Evolutionary conservation across 2,888 invertebrate species (phyloP).

Genomic region (Endomychus coccineus): DNA sequence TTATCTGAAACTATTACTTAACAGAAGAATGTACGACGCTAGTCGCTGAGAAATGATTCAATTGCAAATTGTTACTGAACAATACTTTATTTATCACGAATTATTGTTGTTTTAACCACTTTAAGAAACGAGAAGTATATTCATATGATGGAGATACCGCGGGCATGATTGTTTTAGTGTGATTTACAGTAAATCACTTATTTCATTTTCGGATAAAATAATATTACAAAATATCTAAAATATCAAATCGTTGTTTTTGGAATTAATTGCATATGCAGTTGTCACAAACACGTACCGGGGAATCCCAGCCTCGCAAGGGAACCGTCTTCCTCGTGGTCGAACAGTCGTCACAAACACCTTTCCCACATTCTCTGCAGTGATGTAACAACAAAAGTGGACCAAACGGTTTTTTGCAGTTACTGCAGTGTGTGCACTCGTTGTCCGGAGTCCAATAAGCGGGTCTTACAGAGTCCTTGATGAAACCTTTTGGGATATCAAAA

Average conservation of each 20-base stretch:
- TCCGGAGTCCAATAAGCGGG: constrained; percentile 79
- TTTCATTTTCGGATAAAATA: too few relatives aligned
- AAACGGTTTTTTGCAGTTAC: constrained; percentile 57
- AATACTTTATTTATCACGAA: too few relatives aligned
- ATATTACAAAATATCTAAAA: too few relatives aligned
- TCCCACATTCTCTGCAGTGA: constrained; percentile 66
- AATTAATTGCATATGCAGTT: constrained; percentile 44
- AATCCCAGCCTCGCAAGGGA: constrained; percentile 64
- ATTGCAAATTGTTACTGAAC: too few relatives aligned
- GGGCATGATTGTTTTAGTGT: too few relatives aligned
- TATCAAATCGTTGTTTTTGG: background rate
- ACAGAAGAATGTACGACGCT: too few relatives aligned
- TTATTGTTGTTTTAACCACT: too few relatives aligned
- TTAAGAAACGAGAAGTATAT: too few relatives aligned
- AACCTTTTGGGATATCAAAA: constrained; percentile 66
- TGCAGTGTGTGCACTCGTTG: constrained; percentile 57
- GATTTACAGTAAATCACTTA: too few relatives aligned
- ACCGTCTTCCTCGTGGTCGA: constrained; percentile 57
- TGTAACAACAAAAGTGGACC: constrained; percentile 49
- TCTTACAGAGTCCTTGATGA: constrained; percentile 67
- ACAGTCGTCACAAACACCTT: constrained; percentile 59
- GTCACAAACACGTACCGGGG: constrained; percentile 69
- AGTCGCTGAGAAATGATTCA: too few relatives aligned
- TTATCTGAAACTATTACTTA: too few relatives aligned
- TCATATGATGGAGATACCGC: too few relatives aligned